phyloP scores from a whole-genome alignment of 2,113 vertebrate species.

The Centropristis striata region DNA sequence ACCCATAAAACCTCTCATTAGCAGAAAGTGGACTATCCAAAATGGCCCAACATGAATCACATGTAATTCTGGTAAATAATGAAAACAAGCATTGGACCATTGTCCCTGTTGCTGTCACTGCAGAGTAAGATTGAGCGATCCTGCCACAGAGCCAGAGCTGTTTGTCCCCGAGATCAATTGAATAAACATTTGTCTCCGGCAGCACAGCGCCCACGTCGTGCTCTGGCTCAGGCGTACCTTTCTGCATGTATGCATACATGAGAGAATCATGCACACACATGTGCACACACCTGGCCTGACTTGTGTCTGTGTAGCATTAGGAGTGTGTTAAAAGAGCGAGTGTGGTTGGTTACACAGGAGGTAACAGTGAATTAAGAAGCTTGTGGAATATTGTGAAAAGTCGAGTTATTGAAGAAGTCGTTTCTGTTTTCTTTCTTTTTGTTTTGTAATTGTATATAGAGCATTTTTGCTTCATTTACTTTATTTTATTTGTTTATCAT shows the following conservation, averaged over 20 bases:
- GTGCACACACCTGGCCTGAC: not conserved
- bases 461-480: too few relatives aligned
- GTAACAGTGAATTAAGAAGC: too few relatives aligned
- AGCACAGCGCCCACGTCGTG: slow-evolving; percentile 38
- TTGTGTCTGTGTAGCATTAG: not conserved
- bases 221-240: slow-evolving; percentile 34
- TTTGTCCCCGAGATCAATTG: slow-evolving; percentile 81
- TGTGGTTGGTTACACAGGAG: too few relatives aligned
- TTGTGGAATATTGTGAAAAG: too few relatives aligned
- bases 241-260: slow-evolving; percentile 68
- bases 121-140: slow-evolving; percentile 27
- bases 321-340: not conserved
- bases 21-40: not conserved
- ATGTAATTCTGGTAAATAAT: slow-evolving; percentile 13
- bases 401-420: too few relatives aligned
- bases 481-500: too few relatives aligned
- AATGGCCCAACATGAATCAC: not conserved
- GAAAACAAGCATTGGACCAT: slow-evolving; percentile 7
- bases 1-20: not conserved
- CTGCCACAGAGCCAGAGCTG: slow-evolving; percentile 53
- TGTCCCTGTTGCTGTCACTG: slow-evolving; percentile 25
- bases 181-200: slow-evolving; percentile 80
- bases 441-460: too few relatives aligned
- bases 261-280: slow-evolving; percentile 7
- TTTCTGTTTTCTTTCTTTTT: too few relatives aligned